Conservation (phyloP, 2,888 invertebrate genomes). For the Acleris cristana region DNA sequence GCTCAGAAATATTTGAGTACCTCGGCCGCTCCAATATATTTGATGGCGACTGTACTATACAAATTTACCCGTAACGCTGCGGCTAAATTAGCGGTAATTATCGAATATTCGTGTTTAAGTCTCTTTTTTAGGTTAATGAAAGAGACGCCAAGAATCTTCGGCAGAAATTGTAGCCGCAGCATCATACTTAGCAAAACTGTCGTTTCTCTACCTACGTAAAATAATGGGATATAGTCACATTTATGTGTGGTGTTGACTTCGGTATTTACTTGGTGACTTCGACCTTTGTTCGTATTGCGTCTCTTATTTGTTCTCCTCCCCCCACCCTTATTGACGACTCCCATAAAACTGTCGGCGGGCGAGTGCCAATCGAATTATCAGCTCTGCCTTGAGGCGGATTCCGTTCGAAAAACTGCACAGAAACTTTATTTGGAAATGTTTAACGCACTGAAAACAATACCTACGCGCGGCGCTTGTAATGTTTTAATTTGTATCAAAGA, state of each 20-base stretch:
- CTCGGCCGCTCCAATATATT: too few relatives aligned
- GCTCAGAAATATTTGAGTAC: too few relatives aligned
- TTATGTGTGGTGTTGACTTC: constrained; percentile 8
- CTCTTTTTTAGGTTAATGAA: too few relatives aligned
- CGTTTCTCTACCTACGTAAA: too few relatives aligned
- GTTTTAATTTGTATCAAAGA: background rate
- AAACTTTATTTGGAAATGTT: background rate
- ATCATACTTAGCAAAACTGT: too few relatives aligned
- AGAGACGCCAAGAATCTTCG: too few relatives aligned
- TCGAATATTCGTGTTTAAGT: too few relatives aligned
- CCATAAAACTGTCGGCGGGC: constrained; percentile 51
- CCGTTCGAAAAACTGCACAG: constrained; percentile 11
- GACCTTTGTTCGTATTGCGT: constrained; percentile 51
- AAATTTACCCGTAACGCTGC: too few relatives aligned
- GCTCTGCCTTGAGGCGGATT: constrained; percentile 28
- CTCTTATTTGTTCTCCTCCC: constrained; percentile 50
- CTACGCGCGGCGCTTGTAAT: background rate
- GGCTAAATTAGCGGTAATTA: too few relatives aligned
- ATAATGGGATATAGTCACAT: too few relatives aligned
- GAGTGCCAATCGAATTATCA: constrained; percentile 46
- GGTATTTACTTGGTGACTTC: constrained; percentile 37
- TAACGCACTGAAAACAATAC: background rate
- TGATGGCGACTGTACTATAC: too few relatives aligned
- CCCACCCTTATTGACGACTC: constrained; percentile 44
- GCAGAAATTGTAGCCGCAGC: too few relatives aligned